A percentile compares a stretch with the other conserved stretches of the same genome.
Evolutionary conservation across 1,140 invertebrate genomes (phyloP).

Genomic region (Vanessa tameamea): DNA sequence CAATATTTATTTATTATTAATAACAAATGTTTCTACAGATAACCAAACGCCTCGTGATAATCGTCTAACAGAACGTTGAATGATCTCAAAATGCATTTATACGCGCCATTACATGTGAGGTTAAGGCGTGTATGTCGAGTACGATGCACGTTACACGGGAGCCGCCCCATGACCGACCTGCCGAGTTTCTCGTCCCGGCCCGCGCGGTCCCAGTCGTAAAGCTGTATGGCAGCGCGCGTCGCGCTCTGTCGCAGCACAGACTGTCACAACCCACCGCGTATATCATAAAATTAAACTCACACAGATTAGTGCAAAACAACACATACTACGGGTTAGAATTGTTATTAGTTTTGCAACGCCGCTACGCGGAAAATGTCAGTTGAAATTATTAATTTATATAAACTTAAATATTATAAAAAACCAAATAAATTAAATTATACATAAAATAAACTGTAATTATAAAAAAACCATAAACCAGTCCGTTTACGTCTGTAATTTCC

Average conservation of each 20-base stretch:
- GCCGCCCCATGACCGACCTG: slow-evolving; percentile 82
- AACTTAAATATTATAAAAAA: slow-evolving; percentile 10
- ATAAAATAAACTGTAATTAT: slow-evolving; percentile 13
- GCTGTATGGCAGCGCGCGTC: slow-evolving; percentile 53
- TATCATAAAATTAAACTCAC: slow-evolving; percentile 22
- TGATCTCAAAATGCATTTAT: not conserved
- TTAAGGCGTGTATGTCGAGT: slow-evolving; percentile 8
- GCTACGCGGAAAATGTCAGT: slow-evolving; percentile 23
- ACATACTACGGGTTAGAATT: slow-evolving; percentile 8
- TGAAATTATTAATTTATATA: slow-evolving; percentile 4
- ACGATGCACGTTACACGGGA: slow-evolving; percentile 3
- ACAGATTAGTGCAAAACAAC: slow-evolving; percentile 14
- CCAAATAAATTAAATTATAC: not conserved
- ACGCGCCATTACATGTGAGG: not conserved
- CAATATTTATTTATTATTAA: not conserved
- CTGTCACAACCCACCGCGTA: slow-evolving; percentile 68
- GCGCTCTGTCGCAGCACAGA: slow-evolving; percentile 64
- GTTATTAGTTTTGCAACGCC: slow-evolving; percentile 11
- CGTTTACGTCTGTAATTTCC: not conserved
- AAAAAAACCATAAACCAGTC: not conserved
- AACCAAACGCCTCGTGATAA: not conserved
- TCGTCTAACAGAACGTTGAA: not conserved
- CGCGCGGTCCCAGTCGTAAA: slow-evolving; percentile 90
- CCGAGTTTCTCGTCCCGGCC: slow-evolving; percentile 89
- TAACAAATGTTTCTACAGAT: not conserved